phyloP scores from a whole-genome alignment of 30 jellyfish, hydroid and myxozoan genomes.

The Haliclystus octoradiatus region DNA sequence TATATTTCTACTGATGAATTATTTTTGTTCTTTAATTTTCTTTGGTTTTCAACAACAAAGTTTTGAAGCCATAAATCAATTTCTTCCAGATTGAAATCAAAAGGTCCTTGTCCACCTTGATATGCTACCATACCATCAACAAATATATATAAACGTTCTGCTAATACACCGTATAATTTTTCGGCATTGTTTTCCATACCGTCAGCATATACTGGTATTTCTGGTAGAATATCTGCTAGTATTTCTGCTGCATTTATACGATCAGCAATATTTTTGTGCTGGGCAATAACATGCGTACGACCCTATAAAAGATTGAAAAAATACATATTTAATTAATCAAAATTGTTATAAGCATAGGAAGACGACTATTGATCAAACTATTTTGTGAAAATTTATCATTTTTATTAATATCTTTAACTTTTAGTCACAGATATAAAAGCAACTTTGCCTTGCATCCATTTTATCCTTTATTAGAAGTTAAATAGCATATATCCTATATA shows the following conservation, averaged over 20 bases:
- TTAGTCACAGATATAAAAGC: too few relatives aligned
- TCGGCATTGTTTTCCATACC: background rate
- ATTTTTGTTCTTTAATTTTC: too few relatives aligned
- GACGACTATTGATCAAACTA: too few relatives aligned
- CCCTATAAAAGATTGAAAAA: background rate
- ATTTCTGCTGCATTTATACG: background rate
- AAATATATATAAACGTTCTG: background rate
- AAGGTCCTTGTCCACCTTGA: background rate
- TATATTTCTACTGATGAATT: too few relatives aligned
- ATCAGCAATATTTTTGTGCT: background rate
- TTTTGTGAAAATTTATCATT: too few relatives aligned
- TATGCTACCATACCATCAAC: background rate
- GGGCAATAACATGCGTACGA: background rate
- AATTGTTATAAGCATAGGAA: too few relatives aligned
- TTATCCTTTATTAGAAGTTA: too few relatives aligned
- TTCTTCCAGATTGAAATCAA: background rate
- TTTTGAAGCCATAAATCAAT: background rate
- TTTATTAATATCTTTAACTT: too few relatives aligned
- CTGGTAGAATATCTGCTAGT: background rate
- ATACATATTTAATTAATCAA: too few relatives aligned
- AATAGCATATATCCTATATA: too few relatives aligned
- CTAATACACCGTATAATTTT: background rate
- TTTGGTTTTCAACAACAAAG: too few relatives aligned
- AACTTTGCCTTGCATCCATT: too few relatives aligned
- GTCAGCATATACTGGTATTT: background rate